Evolutionary conservation across 2,797 vertebrate species (phyloP), one percentile per base, ranked within the genome.

Genomic region (Peromyscus nudipes): DNA sequence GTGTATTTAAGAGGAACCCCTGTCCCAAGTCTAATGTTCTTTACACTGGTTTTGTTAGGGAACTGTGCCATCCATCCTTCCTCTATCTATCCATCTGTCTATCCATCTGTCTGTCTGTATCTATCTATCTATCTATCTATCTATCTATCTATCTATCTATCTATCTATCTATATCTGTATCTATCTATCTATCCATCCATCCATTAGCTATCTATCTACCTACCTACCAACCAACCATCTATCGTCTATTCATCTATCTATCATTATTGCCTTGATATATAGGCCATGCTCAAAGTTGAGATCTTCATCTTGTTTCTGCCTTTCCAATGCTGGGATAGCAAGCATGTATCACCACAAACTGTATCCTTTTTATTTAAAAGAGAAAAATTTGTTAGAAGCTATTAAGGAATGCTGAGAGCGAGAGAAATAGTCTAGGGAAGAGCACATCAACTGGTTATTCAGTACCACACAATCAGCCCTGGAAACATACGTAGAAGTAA

Each of bases 41-140:
- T 96, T 76, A 69, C 3, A 64, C 25, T 92, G n/a, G 4, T 67
- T 97, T 87, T 77, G 55, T 86, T 86, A 92, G 62, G n/a, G 27
- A 76, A 60, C 62, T 57, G 10, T 43, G n/a, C 25, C 2, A 29
- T n/a, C 13, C 14, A 55, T 25, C 31, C 19, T 25, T 11, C 29
- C 8, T 69, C 67, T 46, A 13, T 49, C 37, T 75, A 16, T 73
- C 73, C 27, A 1, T 71, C 34, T 31, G 27, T 69, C 13, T 17
- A 2, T 75, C 37, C 1, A 2, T 40, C 71, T 5, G 5, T 37
- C 6, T 3, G 7, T 49, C 1, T 16, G 13, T 10, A 29, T 4
- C 3, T 9, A 27, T 7, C 23, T 6, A 27, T 34, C 16, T 4
- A 29, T 64, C 60, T 5, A 37, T 37, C 69, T 2, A 31, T 4